Base-by-base conservation (phyloP, 2,113 vertebrate species). In the Phrynosoma platyrhinos region DNA sequence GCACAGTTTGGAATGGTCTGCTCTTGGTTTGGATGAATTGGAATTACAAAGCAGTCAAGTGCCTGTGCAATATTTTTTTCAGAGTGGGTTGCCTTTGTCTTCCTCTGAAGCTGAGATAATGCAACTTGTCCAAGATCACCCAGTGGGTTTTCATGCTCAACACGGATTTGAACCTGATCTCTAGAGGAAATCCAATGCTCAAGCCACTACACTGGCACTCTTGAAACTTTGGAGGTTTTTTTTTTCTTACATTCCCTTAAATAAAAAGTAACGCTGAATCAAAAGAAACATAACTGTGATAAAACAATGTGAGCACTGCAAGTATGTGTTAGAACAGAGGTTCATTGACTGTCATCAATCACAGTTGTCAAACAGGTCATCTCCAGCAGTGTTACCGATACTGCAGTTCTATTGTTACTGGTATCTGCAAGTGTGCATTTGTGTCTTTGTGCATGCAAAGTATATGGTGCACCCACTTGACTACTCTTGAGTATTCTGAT, bases 1-100 rank as follows among this genome's bases (percentile, higher is more conserved):
- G 91, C 91, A 21, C 79, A 75, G 88, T 95, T 95, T 95, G 92
- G 94, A 90, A 88, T 77, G 84, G 86, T 76, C 52, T 84, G 84
- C 91, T 93, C 91, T 0, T 0, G 30, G 4, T 66, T 77, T 90
- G n/a, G 55, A 82, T 89, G 83, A 75, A 8, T 89, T 92, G 91
- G 90, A 84, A 94, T 85, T 91, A 83, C 87, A 92, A 90, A 78
- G 86, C 75, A 64, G 82, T 77, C 55, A 23, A 30, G 16, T 13
- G 18, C 64, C 16, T 6, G 20, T 47, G 47, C 47, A 47, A 47
- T 5, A 47, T 47, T 47, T 47, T 47, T 47, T 47, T 47, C 47
- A 47, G 47, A 82, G 14, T 5, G 36, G 36, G 40, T 47, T 47
- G 5, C 47, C 47, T 47, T 47, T 47, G 47, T 4, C 47, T 47